These are phyloP conservation scores for Agelas oroides DNA, from an alignment of 37 sponge, comb jelly and placozoan species.

Conservation along the genomic window DNA sequence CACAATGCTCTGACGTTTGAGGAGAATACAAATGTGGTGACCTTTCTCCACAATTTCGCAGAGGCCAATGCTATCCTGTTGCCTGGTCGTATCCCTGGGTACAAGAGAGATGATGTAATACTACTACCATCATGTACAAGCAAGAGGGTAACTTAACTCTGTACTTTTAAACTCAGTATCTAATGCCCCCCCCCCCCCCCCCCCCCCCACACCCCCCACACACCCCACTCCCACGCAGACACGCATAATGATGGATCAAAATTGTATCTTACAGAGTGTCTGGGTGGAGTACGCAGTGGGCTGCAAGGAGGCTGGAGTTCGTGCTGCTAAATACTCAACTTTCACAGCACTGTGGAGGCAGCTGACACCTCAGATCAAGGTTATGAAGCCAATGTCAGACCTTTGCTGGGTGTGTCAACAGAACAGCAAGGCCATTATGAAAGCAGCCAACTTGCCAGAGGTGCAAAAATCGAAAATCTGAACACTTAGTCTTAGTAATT, in stretches of 20 bases:
- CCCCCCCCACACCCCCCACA: too few species aligned
- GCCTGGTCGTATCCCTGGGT: conserved; percentile 67
- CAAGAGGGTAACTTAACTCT: conserved; percentile 13
- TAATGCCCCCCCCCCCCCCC: background rate
- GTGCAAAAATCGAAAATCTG: conserved; percentile 26
- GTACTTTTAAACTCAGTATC: background rate
- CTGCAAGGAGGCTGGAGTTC: conserved; percentile 26
- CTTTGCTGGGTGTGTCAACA: conserved; percentile 76
- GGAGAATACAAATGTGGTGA: conserved; percentile 3
- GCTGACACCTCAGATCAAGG: conserved; percentile 40
- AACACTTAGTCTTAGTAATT: background rate
- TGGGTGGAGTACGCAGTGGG: conserved; percentile 36
- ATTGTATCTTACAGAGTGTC: conserved; percentile 25
- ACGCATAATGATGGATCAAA: too few species aligned
- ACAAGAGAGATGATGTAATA: conserved; percentile 48
- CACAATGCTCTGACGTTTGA: conserved; percentile 17
- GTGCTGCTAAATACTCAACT: conserved; percentile 34
- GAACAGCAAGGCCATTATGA: conserved; percentile 46
- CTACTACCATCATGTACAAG: conserved; percentile 54
- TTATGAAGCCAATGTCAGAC: conserved; percentile 62
- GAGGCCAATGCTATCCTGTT: conserved; percentile 51
- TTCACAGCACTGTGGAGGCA: conserved; percentile 47
- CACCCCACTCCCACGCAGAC: background rate
- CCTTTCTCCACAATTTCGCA: conserved; percentile 32
- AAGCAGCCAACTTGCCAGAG: conserved; percentile 40